phyloP scores from a whole-genome alignment of 2,797 vertebrate genomes.

The Gymnothorax javanicus region DNA sequence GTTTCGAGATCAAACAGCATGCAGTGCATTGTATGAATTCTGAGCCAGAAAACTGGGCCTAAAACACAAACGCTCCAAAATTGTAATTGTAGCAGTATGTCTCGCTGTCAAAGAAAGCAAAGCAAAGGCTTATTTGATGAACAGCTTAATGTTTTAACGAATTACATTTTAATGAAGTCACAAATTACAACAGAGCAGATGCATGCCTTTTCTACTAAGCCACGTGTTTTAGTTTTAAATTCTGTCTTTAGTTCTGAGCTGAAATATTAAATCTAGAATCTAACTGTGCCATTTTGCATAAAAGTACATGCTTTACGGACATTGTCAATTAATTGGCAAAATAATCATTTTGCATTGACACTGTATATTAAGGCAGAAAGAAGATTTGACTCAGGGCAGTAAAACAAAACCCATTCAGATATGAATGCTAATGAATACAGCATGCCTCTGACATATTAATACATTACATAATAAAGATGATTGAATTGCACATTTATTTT shows the following conservation, averaged over 20 bases:
- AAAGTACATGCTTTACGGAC: background rate
- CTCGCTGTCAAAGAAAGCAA: background rate
- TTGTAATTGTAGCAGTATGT: background rate
- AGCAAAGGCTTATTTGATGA: background rate
- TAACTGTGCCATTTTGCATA: background rate
- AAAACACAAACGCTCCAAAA: background rate
- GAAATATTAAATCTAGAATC: background rate
- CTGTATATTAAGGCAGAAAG: no score
- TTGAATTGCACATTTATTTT: no score
- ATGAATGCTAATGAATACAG: no score
- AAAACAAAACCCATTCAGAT: no score
- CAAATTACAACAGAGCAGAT: background rate
- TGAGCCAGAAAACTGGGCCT: background rate
- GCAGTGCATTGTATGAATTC: background rate
- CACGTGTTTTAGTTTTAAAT: background rate
- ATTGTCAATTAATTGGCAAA: no score
- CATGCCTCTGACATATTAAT: no score
- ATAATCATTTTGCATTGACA: no score
- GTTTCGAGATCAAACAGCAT: background rate
- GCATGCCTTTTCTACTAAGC: background rate
- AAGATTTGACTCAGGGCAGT: no score
- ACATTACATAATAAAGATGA: no score
- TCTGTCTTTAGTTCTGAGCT: background rate
- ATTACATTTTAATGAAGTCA: background rate
- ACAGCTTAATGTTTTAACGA: background rate